Evolutionary conservation across 2,797 vertebrate species (phyloP), one percentile per base, ranked within the genome.

Genomic region (Siniperca obscura): DNA sequence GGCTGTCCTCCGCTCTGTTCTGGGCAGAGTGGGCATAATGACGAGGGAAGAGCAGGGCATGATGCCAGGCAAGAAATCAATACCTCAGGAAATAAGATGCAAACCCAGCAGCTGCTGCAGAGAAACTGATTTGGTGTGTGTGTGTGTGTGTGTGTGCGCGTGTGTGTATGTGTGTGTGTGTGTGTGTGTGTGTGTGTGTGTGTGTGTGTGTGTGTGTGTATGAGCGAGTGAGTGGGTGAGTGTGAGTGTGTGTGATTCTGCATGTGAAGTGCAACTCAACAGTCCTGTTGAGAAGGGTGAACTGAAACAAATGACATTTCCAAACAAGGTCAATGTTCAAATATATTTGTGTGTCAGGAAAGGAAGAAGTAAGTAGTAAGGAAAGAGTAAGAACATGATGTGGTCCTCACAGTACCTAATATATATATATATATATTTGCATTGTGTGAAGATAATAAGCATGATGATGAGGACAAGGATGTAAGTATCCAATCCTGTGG

Each of bases 1-100:
- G 82, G 83, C 86, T 84, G 73, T 81, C 81, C 81, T 84, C 85
- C 25, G 44, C 76, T 69, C 64, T 61, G 74, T 85, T 83, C 82
- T 81, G 86, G 79, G 62, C 85, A 89, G 74, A 87, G 85, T 86
- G 80, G 86, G 85, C 88, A 89, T 90, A 86, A 91, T 81, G 85
- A 86, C 81, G 79, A 88, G 79, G 84, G 87, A 86, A 78, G 86
- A 90, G 77, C 78, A 42, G 79, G 89, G 90, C 86, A 0, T 3
- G 30, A 30, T 83, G 91, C 91, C 90, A 92, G 84, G 76, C 55
- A 78, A 87, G 61, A 85, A 91, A 93, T 94, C 93, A 86, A 93
- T 94, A 91, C 80, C 81, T 70, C 61, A 76, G 85, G 88, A 91
- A 93, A 92, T 83, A 89, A 93, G 92, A 93, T 93, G 90, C 91